Base-by-base conservation (phyloP, 2,888 invertebrate species). In the Diabrotica balteata region DNA sequence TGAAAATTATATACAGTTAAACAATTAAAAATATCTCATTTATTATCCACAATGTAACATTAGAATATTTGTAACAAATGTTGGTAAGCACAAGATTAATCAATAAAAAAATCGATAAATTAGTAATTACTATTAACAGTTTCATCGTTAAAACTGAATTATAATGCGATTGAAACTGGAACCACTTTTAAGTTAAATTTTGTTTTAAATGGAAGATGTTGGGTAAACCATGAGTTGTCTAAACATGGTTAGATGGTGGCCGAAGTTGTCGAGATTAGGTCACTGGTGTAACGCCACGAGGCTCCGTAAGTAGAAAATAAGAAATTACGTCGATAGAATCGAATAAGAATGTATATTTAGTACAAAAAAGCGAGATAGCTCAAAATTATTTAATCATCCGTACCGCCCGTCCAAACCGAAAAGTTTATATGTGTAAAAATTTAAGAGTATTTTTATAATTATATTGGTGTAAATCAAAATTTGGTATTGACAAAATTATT, bases 381-480 rank as follows among this genome's bases (percentile, higher is more conserved):
- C 84, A 84, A 84, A 84, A 84, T 84, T 84, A 81, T 81, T 79
- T 80, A 76, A 77, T 75, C 76, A 76, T 78, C 77, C 58, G 75
- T 73, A 75, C 77, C 72, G 72, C 72, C 76, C 79, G 75, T 76
- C 69, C 66, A 76, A 72, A 76, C 78, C 73, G 74, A 74, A 79
- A 82, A 80, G 82, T 84, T 84, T 84, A 84, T 84, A 84, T 83
- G 84, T 84, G 84, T 84, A 84, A 84, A 84, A 84, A 83, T 84
- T 84, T 82, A 82, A 84, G 83, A 84, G 84, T 84, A 84, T 84
- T 84, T 84, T 84, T 84, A 84, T 84, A 84, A 84, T 84, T 84
- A 84, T 84, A 84, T 85, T 84, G 84, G 84, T 85, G 85, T 84
- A 84, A 85, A 85, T 85, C 85, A 85, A 85, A 85, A 85, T 85